Percentiles rank a stretch among this genome's conserved stretches.
These are phyloP conservation scores for Acanthosepion esculentum DNA, from an alignment of 2,888 invertebrate genomes.

Conservation along the genomic window DNA sequence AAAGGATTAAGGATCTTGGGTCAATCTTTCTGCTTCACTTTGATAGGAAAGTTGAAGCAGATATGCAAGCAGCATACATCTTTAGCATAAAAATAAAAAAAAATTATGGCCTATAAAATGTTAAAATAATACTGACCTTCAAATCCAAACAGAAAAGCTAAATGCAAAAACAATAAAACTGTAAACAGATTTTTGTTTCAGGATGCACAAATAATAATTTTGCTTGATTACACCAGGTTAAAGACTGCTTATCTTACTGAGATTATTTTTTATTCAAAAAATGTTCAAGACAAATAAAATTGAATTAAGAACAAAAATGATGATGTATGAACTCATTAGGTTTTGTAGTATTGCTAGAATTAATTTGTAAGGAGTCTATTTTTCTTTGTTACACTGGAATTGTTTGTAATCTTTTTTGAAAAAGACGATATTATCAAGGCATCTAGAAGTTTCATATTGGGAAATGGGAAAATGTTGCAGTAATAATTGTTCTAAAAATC, in stretches of 20 bases:
- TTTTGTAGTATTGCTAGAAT: background rate
- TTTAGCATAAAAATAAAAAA: background rate
- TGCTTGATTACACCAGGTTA: background rate
- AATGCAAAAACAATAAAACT: background rate
- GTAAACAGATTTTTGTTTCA: conserved; percentile 33
- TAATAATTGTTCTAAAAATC: too few relatives aligned
- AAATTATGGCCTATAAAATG: conserved; percentile 22
- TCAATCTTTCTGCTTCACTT: conserved; percentile 12
- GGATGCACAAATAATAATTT: background rate
- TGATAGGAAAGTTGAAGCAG: background rate
- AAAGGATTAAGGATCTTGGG: conserved; percentile 33
- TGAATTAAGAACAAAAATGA: background rate
- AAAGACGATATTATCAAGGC: too few relatives aligned
- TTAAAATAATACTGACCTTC: conserved; percentile 33
- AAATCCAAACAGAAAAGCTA: background rate
- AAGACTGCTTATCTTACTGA: background rate
- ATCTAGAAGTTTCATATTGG: too few relatives aligned
- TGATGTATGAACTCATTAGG: background rate
- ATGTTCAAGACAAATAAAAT: background rate
- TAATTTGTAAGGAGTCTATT: too few relatives aligned
- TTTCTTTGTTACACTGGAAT: too few relatives aligned
- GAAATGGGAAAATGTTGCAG: too few relatives aligned
- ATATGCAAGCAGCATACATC: background rate
- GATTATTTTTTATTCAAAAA: background rate
- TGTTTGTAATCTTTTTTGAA: too few relatives aligned